Conservation (phyloP, 2,113 vertebrate species). For the Mellivora capensis region DNA sequence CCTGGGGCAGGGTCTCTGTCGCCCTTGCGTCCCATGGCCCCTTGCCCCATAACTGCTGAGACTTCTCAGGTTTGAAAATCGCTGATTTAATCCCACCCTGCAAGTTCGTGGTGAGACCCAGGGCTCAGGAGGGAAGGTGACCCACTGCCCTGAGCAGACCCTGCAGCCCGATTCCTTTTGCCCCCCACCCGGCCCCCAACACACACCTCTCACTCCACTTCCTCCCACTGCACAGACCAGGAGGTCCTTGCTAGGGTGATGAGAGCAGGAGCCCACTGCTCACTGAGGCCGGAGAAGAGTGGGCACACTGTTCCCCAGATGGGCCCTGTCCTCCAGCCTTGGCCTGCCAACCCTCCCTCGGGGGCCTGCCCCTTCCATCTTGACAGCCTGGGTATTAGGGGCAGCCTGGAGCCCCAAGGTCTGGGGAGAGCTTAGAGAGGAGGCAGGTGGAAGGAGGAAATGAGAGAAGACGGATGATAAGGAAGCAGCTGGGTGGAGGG, state of each 20-base stretch:
- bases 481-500: neutral
- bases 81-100: neutral
- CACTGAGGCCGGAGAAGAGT: neutral
- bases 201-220: neutral
- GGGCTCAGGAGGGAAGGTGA: neutral
- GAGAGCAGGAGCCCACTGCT: neutral
- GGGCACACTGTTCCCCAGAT: neutral
- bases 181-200: neutral
- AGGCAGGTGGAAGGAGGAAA: conserved; percentile 49
- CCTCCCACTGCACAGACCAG: neutral
- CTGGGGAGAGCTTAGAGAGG: neutral
- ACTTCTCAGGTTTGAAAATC: neutral
- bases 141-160: neutral
- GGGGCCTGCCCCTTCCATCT: conserved; percentile 37
- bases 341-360: neutral
- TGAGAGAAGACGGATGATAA: conserved; percentile 17
- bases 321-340: neutral
- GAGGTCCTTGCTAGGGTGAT: neutral
- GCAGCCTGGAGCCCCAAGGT: conserved; percentile 35
- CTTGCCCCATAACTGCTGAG: neutral
- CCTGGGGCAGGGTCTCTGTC: no score
- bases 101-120: neutral
- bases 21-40: neutral
- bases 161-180: neutral
- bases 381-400: conserved; percentile 62